phyloP scores from a whole-genome alignment of 2,113 vertebrate species.

The Poecilia latipinna region DNA sequence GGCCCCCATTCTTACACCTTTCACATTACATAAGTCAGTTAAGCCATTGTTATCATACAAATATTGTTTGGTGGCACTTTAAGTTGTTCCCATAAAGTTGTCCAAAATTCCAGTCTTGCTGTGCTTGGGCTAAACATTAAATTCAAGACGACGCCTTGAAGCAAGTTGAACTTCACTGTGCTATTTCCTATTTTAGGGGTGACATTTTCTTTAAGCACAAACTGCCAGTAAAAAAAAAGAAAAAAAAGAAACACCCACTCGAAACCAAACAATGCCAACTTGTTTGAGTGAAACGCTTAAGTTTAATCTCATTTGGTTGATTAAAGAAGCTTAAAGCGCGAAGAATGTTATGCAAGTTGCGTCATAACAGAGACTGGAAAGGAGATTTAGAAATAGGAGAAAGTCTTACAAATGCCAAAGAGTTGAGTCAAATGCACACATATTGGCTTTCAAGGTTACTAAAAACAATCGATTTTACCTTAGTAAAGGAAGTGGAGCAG shows the following conservation, averaged over 20 bases:
- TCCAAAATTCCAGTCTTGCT: background rate
- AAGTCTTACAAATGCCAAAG: conserved; percentile 69
- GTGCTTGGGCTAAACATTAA: background rate
- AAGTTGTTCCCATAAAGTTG: background rate
- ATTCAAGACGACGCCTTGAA: background rate
- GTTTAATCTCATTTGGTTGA: conserved; percentile 78
- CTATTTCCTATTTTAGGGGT: background rate
- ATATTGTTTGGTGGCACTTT: conserved; percentile 4
- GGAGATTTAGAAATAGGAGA: conserved; percentile 70
- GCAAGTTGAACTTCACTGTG: background rate
- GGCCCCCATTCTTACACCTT: background rate
- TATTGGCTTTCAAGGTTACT: conserved; percentile 36
- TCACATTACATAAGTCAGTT: conserved; percentile 2
- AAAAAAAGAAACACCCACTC: conserved; percentile 39
- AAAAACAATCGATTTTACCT: conserved; percentile 4
- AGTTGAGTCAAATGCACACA: conserved; percentile 42
- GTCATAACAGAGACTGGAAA: conserved; percentile 65
- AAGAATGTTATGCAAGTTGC: conserved; percentile 61
- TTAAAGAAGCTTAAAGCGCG: conserved; percentile 78
- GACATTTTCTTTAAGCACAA: conserved; percentile 16
- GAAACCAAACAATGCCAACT: conserved; percentile 77
- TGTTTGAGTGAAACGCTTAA: conserved; percentile 79
- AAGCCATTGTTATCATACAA: background rate
- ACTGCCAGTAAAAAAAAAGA: conserved; percentile 32
- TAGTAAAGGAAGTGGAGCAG: background rate